These are phyloP conservation scores for Amyelois transitella DNA, from an alignment of 1,140 invertebrate species.

Conservation along the genomic window DNA sequence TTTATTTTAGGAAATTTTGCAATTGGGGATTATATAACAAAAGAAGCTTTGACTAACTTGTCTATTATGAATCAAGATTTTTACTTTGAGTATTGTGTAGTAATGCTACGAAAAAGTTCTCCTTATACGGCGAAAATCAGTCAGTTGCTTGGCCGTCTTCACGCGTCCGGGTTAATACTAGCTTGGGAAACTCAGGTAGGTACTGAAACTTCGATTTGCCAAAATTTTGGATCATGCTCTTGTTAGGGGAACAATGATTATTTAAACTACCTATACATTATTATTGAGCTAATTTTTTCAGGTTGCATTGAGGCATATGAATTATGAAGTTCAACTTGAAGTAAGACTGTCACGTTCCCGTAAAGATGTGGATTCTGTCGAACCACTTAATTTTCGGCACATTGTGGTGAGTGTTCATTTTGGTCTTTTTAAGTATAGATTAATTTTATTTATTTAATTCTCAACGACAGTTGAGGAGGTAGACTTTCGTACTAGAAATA, in stretches of 20 bases:
- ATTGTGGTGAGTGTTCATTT: conserved; percentile 33
- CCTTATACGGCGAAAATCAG: conserved; percentile 59
- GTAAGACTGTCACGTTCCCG: conserved; percentile 59
- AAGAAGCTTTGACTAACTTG: conserved; percentile 65
- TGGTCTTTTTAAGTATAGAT: background rate
- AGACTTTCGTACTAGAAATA: too few species aligned
- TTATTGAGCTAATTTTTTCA: conserved; percentile 16
- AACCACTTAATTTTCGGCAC: conserved; percentile 38
- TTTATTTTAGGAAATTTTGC: conserved; percentile 72
- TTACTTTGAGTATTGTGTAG: conserved; percentile 75
- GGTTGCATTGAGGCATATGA: conserved; percentile 62
- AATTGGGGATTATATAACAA: conserved; percentile 74
- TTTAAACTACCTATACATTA: background rate
- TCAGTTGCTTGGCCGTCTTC: conserved; percentile 56
- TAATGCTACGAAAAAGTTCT: conserved; percentile 76
- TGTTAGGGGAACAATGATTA: too few species aligned
- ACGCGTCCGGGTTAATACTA: conserved; percentile 58
- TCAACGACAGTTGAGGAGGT: too few species aligned
- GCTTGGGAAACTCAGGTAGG: conserved; percentile 69
- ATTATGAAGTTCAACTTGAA: conserved; percentile 64
- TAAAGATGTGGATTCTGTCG: conserved; percentile 43
- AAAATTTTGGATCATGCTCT: background rate
- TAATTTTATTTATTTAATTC: too few species aligned
- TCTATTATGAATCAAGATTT: conserved; percentile 75
- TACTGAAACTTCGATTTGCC: background rate